phyloP scores from a whole-genome alignment of 2,797 vertebrate species.

The Neopelma chrysocephalum region DNA sequence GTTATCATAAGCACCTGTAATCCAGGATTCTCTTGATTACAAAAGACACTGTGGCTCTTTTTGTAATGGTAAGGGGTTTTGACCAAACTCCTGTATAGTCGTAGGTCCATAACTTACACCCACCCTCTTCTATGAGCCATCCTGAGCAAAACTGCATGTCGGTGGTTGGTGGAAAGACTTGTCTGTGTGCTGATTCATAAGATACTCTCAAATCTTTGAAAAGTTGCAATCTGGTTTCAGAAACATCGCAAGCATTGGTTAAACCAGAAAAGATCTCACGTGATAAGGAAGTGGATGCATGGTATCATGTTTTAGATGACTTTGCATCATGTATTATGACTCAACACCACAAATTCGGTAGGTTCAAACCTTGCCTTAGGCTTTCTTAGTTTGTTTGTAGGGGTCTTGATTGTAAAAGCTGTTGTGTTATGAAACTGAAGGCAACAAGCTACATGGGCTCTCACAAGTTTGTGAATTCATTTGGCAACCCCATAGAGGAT shows the following conservation, averaged over 20 bases:
- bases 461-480: background rate
- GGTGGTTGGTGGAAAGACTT: background rate
- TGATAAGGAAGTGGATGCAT: background rate
- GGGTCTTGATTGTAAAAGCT: background rate
- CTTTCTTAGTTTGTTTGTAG: background rate
- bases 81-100: background rate
- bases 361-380: background rate
- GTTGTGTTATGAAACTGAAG: background rate
- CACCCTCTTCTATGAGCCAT: background rate
- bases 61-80: background rate
- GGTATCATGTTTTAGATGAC: background rate
- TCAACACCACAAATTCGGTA: background rate
- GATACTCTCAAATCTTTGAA: background rate
- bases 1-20: background rate
- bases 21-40: background rate
- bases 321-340: rapidly evolving
- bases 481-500: background rate
- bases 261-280: background rate
- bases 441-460: background rate
- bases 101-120: background rate
- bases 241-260: rapidly evolving
- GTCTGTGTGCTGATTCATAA: background rate
- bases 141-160: background rate
- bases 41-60: background rate
- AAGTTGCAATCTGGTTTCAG: background rate